phyloP scores from a whole-genome alignment of 2,113 vertebrate species.

The Crotalus viridis region DNA sequence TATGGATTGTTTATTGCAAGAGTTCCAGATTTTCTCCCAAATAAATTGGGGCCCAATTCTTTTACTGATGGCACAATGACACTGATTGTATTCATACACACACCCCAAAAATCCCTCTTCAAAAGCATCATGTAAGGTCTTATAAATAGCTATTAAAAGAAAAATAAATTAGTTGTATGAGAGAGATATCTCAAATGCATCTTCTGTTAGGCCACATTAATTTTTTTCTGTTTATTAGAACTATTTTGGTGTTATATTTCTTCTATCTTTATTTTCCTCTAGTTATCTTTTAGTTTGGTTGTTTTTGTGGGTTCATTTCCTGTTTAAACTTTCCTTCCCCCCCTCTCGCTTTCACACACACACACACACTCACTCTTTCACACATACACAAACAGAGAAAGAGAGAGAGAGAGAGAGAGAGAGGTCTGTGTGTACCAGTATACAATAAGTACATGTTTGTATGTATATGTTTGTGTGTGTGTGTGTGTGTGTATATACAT shows the following conservation, averaged over 20 bases:
- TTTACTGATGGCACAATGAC: not conserved
- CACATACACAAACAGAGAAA: not conserved
- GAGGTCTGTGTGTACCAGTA: no score
- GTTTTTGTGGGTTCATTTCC: not conserved
- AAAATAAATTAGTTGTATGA: not conserved
- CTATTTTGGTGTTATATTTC: not conserved
- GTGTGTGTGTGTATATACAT: not conserved
- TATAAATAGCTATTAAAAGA: not conserved
- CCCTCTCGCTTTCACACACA: no score
- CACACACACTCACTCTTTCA: not conserved
- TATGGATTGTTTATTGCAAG: not conserved
- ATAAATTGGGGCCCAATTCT: not conserved
- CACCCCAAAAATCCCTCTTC: not conserved
- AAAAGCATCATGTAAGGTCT: not conserved
- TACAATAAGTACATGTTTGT: not conserved
- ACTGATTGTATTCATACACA: not conserved
- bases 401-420: no score
- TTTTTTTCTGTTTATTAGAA: not conserved
- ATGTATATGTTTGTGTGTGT: not conserved
- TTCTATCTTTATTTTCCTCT: not conserved
- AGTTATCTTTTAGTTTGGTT: not conserved
- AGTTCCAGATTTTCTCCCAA: not conserved
- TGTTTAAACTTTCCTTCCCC: not conserved
- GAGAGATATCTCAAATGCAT: not conserved
- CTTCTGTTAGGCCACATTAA: not conserved